phyloP scores from a whole-genome alignment of 2,888 invertebrate species.

The Meiosimyza platycephala region DNA sequence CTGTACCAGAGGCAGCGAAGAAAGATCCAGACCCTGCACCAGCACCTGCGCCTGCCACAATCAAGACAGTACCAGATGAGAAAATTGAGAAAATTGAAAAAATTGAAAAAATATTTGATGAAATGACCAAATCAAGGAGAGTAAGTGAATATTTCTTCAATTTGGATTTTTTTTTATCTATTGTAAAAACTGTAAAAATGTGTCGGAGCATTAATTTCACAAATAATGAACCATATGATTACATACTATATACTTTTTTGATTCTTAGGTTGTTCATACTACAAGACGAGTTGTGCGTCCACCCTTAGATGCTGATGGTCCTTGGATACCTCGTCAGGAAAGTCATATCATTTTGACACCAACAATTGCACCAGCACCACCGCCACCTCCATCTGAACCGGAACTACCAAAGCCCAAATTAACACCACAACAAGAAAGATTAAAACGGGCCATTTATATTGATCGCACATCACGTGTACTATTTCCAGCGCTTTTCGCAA shows the following conservation, averaged over 20 bases:
- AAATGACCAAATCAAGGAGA: conserved; percentile 64
- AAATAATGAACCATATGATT: no score
- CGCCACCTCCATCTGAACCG: conserved; percentile 62
- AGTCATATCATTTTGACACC: conserved; percentile 64
- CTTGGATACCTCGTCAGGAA: conserved; percentile 67
- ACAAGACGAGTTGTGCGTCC: conserved; percentile 60
- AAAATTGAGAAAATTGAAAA: conserved; percentile 58
- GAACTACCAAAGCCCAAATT: conserved; percentile 66
- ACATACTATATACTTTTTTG: neutral
- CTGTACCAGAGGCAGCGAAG: conserved; percentile 59
- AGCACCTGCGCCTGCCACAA: conserved; percentile 47
- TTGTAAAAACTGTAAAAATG: no score
- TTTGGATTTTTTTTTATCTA: no score
- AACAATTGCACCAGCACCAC: conserved; percentile 58
- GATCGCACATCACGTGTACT: conserved; percentile 78
- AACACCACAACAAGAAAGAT: conserved; percentile 72
- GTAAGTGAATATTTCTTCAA: conserved; percentile 46
- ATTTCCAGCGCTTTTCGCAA: conserved; percentile 77
- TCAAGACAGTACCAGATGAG: conserved; percentile 54
- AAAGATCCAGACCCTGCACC: conserved; percentile 58
- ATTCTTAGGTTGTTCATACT: conserved; percentile 52
- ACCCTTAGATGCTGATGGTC: conserved; percentile 63
- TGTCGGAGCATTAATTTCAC: no score
- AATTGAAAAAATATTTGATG: conserved; percentile 66
- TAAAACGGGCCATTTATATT: conserved; percentile 76